Evolutionary conservation across 2,888 invertebrate genomes (phyloP), one percentile per base, ranked within the genome.

Genomic region (Germaria angustata): DNA sequence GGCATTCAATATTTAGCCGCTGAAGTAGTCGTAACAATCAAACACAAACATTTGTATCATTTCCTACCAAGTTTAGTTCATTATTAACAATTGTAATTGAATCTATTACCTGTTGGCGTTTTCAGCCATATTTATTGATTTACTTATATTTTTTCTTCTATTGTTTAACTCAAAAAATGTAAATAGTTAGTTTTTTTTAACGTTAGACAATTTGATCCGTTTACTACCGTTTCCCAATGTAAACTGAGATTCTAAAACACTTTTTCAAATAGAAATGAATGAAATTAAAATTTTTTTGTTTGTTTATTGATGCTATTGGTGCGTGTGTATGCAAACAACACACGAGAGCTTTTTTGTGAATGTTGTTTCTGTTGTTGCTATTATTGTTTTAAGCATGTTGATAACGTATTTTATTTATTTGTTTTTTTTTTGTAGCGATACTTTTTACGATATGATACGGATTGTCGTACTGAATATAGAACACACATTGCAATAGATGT

Each of bases 181-280:
- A 28, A 44, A 17, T 49, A 46, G 15, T 17, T 61, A 13, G 13
- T 20, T 66, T n/a, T 28, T 44, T 41, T 13, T 32, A 36, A 65
- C 34, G 34, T 39, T 44, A 53, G 24, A 41, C 7, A 46, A 66
- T 34, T 65, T 66, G 71, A 71, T 79, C 82, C 71, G 82, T 55
- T 76, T 59, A 71, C 82, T 61, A 79, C 65, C 75, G 82, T 82
- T 79, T 79, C 71, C 17, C 75, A 79, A 82, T 82, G 66, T 57
- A 75, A 82, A 82, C 79, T 79, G 82, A 82, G 63, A 61, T 82
- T 79, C 71, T 69, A 76, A 82, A 82, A 80, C 36, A 66, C 51
- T 68, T 53, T 73, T 73, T 72, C 7, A 36, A 61, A 0, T 46
- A 55, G 44, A 76, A 81, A 39, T 61, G 53, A 78, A 69, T 75